phyloP scores from a whole-genome alignment of 1,140 invertebrate species.

The Laupala kohalensis region DNA sequence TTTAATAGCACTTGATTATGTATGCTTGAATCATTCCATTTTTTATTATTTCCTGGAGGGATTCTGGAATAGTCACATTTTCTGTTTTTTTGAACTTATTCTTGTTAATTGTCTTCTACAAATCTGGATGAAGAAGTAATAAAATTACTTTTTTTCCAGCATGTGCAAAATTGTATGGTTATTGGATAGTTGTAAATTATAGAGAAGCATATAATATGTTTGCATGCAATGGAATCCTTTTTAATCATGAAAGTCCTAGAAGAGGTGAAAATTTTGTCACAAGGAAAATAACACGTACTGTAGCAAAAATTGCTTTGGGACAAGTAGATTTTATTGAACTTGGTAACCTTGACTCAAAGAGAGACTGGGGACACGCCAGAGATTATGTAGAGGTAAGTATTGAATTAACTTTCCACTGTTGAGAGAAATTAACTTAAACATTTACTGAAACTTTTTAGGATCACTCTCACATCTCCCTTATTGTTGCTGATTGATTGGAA shows the following conservation, averaged over 20 bases:
- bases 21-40: too few species aligned
- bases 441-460: too few species aligned
- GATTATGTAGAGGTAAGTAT: constrained; percentile 86
- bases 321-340: constrained; percentile 78
- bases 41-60: too few species aligned
- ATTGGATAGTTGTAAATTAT: constrained; percentile 98
- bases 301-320: constrained; percentile 89
- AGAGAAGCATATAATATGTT: constrained; percentile 96
- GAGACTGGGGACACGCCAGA: constrained; percentile 99
- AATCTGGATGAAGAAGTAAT: too few species aligned
- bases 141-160: constrained; percentile 60
- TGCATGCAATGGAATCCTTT: constrained; percentile 96
- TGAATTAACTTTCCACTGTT: too few species aligned
- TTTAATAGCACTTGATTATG: too few species aligned
- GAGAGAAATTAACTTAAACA: too few species aligned
- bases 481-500: too few species aligned
- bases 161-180: constrained; percentile 95
- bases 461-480: too few species aligned
- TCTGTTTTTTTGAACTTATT: too few species aligned
- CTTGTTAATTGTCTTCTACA: too few species aligned
- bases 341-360: constrained; percentile 88
- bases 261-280: constrained; percentile 99
- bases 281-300: constrained; percentile 91
- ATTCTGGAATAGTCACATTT: too few species aligned
- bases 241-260: constrained; percentile 97